Percentiles rank a stretch among this genome's conserved stretches.
Conservation (phyloP, 1,140 invertebrate genomes). For the Ips nitidus region DNA sequence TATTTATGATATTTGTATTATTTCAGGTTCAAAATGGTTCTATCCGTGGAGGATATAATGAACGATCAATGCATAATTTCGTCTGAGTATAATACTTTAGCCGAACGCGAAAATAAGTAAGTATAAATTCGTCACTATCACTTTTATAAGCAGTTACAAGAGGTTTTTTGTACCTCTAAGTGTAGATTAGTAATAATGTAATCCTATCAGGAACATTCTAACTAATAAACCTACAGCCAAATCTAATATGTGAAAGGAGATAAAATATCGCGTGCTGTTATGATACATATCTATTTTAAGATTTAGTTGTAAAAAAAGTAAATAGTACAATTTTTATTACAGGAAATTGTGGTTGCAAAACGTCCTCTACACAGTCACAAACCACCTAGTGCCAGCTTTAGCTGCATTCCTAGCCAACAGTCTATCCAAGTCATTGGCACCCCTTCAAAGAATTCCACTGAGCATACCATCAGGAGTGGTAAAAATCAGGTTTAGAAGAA, state of each 20-base stretch:
- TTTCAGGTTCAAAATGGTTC: slow-evolving; percentile 10
- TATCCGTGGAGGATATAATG: slow-evolving; percentile 40
- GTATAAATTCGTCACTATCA: neutral
- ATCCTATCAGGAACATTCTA: neutral
- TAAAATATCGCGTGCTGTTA: no score
- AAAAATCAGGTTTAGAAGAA: slow-evolving; percentile 5
- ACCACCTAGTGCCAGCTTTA: slow-evolving; percentile 53
- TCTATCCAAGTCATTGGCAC: slow-evolving; percentile 55
- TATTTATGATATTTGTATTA: neutral
- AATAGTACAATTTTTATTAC: neutral
- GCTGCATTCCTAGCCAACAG: slow-evolving; percentile 56
- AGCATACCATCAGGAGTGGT: slow-evolving; percentile 19
- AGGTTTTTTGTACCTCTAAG: neutral
- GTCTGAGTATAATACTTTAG: slow-evolving; percentile 23
- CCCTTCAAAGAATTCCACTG: slow-evolving; percentile 50
- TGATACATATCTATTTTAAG: no score
- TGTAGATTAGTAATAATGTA: neutral
- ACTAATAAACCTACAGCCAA: no score
- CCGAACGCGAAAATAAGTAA: neutral
- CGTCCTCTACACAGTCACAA: slow-evolving; percentile 46
- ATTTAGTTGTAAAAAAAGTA: no score
- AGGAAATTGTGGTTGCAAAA: slow-evolving; percentile 47
- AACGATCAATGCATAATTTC: slow-evolving; percentile 38
- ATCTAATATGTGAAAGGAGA: no score
- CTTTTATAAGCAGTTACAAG: neutral